Evolutionary conservation across 1,140 invertebrate genomes (phyloP).

Genomic region (Popillia japonica): DNA sequence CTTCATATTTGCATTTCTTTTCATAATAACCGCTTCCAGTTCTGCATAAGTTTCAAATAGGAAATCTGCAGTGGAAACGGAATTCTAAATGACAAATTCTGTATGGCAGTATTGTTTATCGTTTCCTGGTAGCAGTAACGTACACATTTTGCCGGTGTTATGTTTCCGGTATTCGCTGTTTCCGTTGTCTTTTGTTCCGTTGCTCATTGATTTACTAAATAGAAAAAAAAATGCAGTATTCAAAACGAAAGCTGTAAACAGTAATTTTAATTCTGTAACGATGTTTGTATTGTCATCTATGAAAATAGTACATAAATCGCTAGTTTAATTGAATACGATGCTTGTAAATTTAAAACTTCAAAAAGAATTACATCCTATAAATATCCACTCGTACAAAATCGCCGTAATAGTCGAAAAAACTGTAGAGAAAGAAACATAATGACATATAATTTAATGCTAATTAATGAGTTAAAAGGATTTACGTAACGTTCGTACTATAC

Average conservation of each 20-base stretch:
- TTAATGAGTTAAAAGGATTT: background rate
- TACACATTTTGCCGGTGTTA: constrained; percentile 20
- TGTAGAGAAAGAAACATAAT: background rate
- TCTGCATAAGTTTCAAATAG: constrained; percentile 1
- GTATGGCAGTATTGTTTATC: constrained; percentile 25
- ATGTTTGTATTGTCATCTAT: background rate
- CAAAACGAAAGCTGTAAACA: background rate
- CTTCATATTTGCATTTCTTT: background rate
- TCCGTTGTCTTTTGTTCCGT: constrained; percentile 26
- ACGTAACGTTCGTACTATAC: background rate
- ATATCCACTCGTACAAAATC: background rate
- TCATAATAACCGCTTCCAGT: background rate
- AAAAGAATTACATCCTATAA: background rate
- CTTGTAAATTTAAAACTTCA: background rate
- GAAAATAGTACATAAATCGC: background rate
- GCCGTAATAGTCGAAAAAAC: background rate
- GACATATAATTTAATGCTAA: constrained; percentile 19
- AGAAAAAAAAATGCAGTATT: constrained; percentile 1
- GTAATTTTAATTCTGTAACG: background rate
- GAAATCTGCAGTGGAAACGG: constrained; percentile 26
- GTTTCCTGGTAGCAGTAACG: background rate
- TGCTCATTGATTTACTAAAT: background rate
- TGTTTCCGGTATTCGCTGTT: constrained; percentile 26
- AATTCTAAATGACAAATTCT: constrained; percentile 33
- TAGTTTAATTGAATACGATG: too few relatives aligned